Evolutionary conservation across 2,797 vertebrate species (phyloP), one percentile per base, ranked within the genome.

Genomic region (Coregonus suidteri): DNA sequence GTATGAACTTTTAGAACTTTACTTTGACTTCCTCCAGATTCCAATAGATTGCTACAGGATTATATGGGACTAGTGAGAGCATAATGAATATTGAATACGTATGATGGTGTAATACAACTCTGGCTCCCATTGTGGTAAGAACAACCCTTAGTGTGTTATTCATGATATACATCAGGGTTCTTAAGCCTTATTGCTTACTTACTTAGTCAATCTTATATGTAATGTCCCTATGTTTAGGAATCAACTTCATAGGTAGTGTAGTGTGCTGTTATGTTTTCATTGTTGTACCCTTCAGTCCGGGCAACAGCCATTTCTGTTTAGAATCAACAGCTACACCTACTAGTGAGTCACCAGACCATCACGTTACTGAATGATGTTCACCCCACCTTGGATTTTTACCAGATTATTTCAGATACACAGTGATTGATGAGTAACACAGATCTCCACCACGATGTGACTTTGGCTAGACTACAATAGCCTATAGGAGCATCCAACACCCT

Each of bases 321-420:
- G 54, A 16, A 20, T 6, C 16, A 53, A n/a, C 54, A 41, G 15
- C 51, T 59, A 20, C n/a, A 7, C 6, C 56, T 59, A 20, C 41
- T 37, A 71, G 69, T 71, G 25, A 30, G 71, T 73, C 13, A 73
- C 25, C 54, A 3, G 71, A 52, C 20, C 71, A 31, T 73, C n/a
- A 69, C 37, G 11, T 18, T 1, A 37, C 6, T 18, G 51, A 25
- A 18, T 51, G 16, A 11, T 18, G 15, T 35, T 13, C 69, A 47
- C n/a, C 9, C 71, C 4, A 16, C 52, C 51, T 9, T 56, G 51
- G 16, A 14, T 73, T 54, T 54, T 5, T 7, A 11, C 52, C 6
- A 4, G 56, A 54, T 34, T 34, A 3, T 54, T 41, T 34, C 13
- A 3, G 14, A 25, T 14, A 30, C 51, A 54, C 25, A 2, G 71